Evolutionary conservation across 2,797 vertebrate species (phyloP).

Genomic region (Morelia viridis): DNA sequence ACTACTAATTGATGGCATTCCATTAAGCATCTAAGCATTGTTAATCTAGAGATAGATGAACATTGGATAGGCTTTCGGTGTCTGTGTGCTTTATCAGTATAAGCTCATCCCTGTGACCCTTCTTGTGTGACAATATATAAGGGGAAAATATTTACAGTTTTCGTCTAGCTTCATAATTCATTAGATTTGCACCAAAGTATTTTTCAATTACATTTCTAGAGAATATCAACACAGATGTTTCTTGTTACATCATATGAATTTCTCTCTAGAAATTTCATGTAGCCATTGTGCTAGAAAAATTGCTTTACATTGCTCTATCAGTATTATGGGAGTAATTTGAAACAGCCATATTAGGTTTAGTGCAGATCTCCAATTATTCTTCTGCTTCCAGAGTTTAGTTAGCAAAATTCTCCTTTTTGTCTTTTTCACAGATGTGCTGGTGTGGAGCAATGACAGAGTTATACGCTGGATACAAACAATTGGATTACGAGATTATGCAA

Average conservation of each 20-base stretch:
- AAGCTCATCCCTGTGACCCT: background rate
- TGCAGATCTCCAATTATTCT: background rate
- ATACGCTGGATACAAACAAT: constrained; percentile 98
- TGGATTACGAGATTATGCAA: constrained; percentile 94
- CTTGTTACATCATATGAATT: constrained; percentile 13
- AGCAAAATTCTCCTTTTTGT: constrained; percentile 7
- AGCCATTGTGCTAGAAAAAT: background rate
- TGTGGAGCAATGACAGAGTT: constrained; percentile 96
- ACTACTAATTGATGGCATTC: background rate
- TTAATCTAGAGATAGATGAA: background rate
- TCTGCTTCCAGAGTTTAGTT: background rate
- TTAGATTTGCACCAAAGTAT: constrained; percentile 40
- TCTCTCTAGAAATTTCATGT: background rate
- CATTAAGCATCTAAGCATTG: background rate
- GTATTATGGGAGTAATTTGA: background rate
- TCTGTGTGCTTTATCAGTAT: background rate
- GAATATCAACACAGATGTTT: background rate
- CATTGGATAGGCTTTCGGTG: background rate
- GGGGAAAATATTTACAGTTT: background rate
- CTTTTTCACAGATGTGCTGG: constrained; percentile 85
- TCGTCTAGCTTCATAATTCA: constrained; percentile 31
- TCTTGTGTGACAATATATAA: background rate
- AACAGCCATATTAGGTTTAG: background rate
- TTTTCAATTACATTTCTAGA: constrained; percentile 43
- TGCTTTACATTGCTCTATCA: background rate